phyloP scores from a whole-genome alignment of 2,113 vertebrate genomes.

The Physeter macrocephalus region DNA sequence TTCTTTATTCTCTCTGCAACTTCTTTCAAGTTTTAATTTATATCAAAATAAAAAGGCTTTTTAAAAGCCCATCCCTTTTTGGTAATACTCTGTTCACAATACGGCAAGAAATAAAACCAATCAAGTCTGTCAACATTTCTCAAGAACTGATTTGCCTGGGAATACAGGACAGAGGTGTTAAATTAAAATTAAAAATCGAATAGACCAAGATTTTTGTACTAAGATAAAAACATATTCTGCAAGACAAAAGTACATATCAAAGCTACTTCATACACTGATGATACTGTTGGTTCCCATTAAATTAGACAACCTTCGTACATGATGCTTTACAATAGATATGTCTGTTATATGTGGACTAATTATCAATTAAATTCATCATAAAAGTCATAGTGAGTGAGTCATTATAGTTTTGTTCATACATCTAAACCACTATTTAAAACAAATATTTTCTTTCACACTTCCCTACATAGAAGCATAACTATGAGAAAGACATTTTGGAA shows the following conservation, averaged over 20 bases:
- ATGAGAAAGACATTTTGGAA: not conserved
- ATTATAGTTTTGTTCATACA: not conserved
- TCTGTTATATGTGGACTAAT: not conserved
- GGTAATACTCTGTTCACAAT: not conserved
- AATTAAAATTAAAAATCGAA: not conserved
- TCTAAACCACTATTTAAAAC: not conserved
- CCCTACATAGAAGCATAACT: not conserved
- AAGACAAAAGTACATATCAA: not conserved
- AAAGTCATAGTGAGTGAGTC: not conserved
- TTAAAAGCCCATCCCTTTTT: not conserved
- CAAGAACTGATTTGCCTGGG: not conserved
- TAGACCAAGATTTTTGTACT: not conserved
- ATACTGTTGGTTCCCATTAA: not conserved
- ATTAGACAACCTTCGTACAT: not conserved
- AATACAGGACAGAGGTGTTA: not conserved
- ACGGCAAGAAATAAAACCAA: slow-evolving; percentile 20
- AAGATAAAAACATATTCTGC: not conserved
- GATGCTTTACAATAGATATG: not conserved
- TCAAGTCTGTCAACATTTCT: not conserved
- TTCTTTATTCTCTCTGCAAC: not conserved
- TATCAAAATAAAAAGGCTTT: not conserved
- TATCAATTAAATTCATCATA: not conserved
- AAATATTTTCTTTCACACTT: slow-evolving; percentile 4
- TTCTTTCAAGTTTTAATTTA: not conserved
- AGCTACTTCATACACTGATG: not conserved